A percentile compares a stretch with the other conserved stretches of the same genome.
Evolutionary conservation across 2,888 invertebrate species (phyloP).

Genomic region (Meteorus colon): DNA sequence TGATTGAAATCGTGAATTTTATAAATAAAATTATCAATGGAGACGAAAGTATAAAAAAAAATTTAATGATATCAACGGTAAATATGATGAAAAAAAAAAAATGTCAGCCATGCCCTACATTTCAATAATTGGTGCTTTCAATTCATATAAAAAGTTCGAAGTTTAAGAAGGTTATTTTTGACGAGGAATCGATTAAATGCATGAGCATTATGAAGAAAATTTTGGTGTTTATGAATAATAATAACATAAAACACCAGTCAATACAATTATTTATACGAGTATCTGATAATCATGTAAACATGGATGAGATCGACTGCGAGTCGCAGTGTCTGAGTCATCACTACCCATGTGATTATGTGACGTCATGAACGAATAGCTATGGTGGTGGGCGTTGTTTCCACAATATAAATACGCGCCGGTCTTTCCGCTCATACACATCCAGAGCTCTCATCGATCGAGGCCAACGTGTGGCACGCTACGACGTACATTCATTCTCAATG

Average conservation of each 20-base stretch:
- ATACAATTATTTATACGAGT: background rate
- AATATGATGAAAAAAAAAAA: too few species aligned
- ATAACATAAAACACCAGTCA: background rate
- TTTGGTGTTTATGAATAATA: background rate
- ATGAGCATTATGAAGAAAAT: background rate
- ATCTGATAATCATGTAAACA: background rate
- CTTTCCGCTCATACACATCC: background rate
- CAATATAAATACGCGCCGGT: background rate
- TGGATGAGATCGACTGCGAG: background rate
- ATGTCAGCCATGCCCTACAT: too few species aligned
- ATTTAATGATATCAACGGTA: too few species aligned
- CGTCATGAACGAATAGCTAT: background rate
- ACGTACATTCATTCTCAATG: constrained; percentile 1
- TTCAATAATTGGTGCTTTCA: too few species aligned
- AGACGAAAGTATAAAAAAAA: too few species aligned
- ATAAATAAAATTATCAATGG: too few species aligned
- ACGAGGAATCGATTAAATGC: too few species aligned
- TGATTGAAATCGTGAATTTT: too few species aligned
- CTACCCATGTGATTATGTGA: background rate
- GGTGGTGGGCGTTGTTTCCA: constrained; percentile 6
- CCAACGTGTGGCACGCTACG: background rate
- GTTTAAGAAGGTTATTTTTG: background rate
- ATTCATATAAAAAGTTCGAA: too few species aligned
- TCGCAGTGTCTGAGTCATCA: background rate
- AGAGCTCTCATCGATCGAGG: background rate